Evolutionary conservation across 2,888 invertebrate species (phyloP).

Genomic region (Polymixis flavicincta): DNA sequence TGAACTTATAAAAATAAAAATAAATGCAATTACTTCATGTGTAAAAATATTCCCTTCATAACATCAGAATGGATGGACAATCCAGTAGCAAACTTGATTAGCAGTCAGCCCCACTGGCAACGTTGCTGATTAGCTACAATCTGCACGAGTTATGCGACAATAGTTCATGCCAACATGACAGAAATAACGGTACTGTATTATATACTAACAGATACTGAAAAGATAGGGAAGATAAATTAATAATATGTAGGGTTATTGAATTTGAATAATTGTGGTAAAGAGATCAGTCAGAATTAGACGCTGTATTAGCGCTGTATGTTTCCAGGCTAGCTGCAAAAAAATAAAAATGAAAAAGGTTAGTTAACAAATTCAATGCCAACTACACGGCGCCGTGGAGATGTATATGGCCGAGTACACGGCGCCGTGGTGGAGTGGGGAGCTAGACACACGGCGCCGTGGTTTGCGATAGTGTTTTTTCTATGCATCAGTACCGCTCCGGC

Average conservation of each 20-base stretch:
- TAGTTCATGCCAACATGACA: slow-evolving; percentile 9
- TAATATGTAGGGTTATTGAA: not conserved
- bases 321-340: not conserved
- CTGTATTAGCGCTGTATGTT: not conserved
- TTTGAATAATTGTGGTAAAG: not conserved
- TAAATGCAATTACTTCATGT: not conserved
- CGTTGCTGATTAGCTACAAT: slow-evolving; percentile 30
- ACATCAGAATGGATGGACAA: slow-evolving; percentile 13
- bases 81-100: slow-evolving; percentile 34
- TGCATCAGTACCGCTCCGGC: too few relatives aligned
- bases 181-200: slow-evolving; percentile 14
- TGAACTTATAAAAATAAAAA: not conserved
- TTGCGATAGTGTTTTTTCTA: too few relatives aligned
- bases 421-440: too few relatives aligned
- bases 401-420: too few relatives aligned
- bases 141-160: slow-evolving; percentile 24
- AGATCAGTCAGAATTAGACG: not conserved
- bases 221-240: not conserved
- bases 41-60: not conserved
- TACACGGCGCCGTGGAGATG: too few relatives aligned
- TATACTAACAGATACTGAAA: not conserved
- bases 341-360: not conserved
- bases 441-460: too few relatives aligned
- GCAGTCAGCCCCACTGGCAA: slow-evolving; percentile 17
- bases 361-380: too few relatives aligned